Conservation (phyloP, 2,888 invertebrate species). For the Rhorus exstirpatorius region DNA sequence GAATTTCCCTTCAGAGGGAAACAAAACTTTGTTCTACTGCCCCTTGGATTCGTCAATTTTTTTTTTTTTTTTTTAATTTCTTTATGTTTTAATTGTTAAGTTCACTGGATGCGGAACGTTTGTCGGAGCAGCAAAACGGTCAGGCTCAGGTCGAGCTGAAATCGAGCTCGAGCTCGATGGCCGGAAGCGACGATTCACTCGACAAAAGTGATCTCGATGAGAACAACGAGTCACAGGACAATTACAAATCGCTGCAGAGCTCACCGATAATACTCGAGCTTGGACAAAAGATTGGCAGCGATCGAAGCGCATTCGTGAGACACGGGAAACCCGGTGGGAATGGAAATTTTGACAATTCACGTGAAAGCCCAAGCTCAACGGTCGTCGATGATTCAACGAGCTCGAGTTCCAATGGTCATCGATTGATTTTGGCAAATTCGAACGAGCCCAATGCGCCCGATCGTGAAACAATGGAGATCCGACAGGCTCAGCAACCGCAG, state of each 20-base stretch:
- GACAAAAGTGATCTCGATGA: slow-evolving; percentile 87
- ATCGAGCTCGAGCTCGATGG: slow-evolving; percentile 87
- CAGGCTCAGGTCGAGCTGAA: slow-evolving; percentile 84
- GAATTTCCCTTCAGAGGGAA: too few species aligned
- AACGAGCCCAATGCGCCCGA: slow-evolving; percentile 61
- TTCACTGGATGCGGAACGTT: slow-evolving; percentile 81
- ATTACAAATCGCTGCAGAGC: slow-evolving; percentile 81
- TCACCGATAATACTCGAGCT: slow-evolving; percentile 81
- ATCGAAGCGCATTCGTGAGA: slow-evolving; percentile 82
- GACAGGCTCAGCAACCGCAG: slow-evolving; percentile 75
- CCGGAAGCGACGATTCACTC: slow-evolving; percentile 88
- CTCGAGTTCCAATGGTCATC: slow-evolving; percentile 50
- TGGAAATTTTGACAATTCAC: slow-evolving; percentile 71
- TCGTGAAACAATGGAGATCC: slow-evolving; percentile 68
- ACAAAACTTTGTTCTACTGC: too few species aligned
- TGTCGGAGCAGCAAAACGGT: slow-evolving; percentile 79
- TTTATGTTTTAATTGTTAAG: slow-evolving; percentile 68
- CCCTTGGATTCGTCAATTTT: too few species aligned
- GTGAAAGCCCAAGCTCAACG: slow-evolving; percentile 73
- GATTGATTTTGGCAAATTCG: slow-evolving; percentile 52
- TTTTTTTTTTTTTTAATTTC: not conserved
- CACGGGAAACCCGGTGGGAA: slow-evolving; percentile 77
- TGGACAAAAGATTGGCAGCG: slow-evolving; percentile 81
- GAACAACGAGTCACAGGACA: slow-evolving; percentile 80
- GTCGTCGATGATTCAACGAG: slow-evolving; percentile 65